Conservation (phyloP, 2,888 invertebrate genomes). For the Drosophila melanosoma region DNA sequence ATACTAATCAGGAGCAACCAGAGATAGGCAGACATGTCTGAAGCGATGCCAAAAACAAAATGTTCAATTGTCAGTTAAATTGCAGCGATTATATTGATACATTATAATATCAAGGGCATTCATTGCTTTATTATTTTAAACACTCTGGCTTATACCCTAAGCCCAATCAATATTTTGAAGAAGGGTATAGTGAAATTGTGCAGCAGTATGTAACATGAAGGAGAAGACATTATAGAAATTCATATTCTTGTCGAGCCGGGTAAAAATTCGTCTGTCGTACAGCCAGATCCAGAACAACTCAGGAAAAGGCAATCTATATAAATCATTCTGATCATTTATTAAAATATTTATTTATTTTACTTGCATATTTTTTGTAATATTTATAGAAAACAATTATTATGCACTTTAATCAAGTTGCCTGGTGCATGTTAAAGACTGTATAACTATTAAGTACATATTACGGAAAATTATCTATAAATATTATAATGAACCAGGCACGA, state of each 20-base stretch:
- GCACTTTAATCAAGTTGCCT: neutral
- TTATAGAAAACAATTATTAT: neutral
- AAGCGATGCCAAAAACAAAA: neutral
- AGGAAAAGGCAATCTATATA: neutral
- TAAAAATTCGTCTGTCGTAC: neutral
- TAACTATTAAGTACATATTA: neutral
- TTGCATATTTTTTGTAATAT: neutral
- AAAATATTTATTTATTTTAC: neutral
- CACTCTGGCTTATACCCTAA: neutral
- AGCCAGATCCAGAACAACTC: neutral
- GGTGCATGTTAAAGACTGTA: neutral
- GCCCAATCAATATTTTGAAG: neutral
- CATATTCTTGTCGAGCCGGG: neutral
- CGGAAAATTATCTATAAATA: neutral
- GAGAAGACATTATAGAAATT: neutral
- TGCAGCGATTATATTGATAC: neutral
- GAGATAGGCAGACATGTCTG: conserved; percentile 19
- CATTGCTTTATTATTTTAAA: conserved; percentile 6
- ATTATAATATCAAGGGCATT: neutral
- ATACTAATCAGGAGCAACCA: conserved; percentile 5
- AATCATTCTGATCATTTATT: neutral
- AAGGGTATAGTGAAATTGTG: neutral
- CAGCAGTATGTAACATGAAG: neutral
- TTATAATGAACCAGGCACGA: neutral
- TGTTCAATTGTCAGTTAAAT: neutral